Base-by-base conservation (phyloP, 2,797 vertebrate species). In the Coccyzus lansbergi region DNA sequence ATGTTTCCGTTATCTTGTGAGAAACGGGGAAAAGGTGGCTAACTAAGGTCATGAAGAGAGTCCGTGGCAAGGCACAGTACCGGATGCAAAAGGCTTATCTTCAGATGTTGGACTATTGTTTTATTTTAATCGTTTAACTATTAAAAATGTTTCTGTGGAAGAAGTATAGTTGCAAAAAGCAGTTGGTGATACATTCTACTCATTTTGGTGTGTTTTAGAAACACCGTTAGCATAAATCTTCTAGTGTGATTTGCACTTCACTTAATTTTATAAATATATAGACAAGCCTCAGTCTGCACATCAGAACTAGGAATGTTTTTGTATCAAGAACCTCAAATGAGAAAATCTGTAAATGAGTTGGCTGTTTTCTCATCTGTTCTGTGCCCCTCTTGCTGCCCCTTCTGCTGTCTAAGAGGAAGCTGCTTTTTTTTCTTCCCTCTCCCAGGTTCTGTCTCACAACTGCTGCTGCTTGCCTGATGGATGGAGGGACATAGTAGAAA, bases 241-340 rank as follows among this genome's bases (percentile, higher is more conserved):
- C 94, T 95, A 97, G 96, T 97, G 96, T 97, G 96, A 97, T 97
- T 97, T 96, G 95, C 96, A 97, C 96, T 96, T 97, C 96, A 97
- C 96, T 97, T 97, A 97, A 96, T 97, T 96, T 97, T 97, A 97
- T 97, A 97, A 97, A 97, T 97, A 97, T 97, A 97, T 97, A 97
- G 96, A 97, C 96, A 97, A 97, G 96, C 94, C 80, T 97, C 96
- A 97, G 96, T 97, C 96, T 97, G 96, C 96, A 97, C 96, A 97
- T 97, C 96, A 96, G 94, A 97, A 97, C 92, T 95, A 95, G 95
- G 94, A 97, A 95, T 97, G 95, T 97, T 97, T 97, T 97, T 97
- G 94, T 95, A 96, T 96, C 96, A 94, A 96, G 96, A 96, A 97
- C 96, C 96, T 97, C 95, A 97, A 97, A 97, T 97, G 96, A 97